These are phyloP conservation scores for Crotalus tigris DNA, from an alignment of 2,113 vertebrate genomes.

Conservation along the genomic window DNA sequence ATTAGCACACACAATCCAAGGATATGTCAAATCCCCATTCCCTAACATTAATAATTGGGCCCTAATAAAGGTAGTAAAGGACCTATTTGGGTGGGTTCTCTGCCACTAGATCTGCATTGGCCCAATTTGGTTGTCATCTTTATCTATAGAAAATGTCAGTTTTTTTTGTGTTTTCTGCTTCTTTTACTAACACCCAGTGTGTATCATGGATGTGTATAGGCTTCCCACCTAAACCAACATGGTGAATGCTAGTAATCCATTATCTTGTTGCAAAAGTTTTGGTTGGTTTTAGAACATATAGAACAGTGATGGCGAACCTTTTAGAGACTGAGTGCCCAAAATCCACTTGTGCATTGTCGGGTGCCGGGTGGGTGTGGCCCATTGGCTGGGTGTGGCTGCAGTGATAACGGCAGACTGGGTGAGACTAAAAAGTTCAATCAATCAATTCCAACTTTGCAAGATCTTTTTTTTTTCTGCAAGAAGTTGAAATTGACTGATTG, in stretches of 20 bases:
- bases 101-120: neutral
- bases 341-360: no score
- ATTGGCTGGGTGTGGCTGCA: no score
- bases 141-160: neutral
- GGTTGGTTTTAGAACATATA: neutral
- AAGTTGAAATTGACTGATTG: no score
- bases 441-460: no score
- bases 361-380: no score
- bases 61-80: neutral
- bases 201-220: neutral
- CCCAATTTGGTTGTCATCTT: neutral
- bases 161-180: neutral
- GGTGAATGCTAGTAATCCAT: neutral
- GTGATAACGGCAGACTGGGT: no score
- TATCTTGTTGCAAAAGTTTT: neutral
- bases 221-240: neutral
- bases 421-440: no score
- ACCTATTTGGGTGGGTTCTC: neutral
- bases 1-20: neutral
- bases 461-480: no score
- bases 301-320: no score
- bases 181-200: neutral
- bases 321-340: no score
- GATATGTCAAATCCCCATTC: neutral
- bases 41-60: neutral